A percentile compares a stretch with the other conserved stretches of the same genome.
phyloP scores from a whole-genome alignment of 2,888 invertebrate species.

The Nycteola revayana region DNA sequence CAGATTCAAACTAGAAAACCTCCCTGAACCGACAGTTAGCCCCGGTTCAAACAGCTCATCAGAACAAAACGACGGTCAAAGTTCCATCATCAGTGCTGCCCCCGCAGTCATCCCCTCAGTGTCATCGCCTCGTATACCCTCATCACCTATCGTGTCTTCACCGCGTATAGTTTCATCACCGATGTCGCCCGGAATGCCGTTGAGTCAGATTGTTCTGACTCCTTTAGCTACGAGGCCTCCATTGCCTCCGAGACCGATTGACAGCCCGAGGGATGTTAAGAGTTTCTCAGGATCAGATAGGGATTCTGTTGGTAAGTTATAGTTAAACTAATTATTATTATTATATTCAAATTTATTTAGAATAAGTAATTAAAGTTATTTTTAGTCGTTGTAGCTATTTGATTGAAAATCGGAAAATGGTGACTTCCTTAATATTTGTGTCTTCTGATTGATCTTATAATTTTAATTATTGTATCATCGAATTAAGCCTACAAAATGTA shows the following conservation, averaged over 20 bases:
- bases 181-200: background rate
- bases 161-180: conserved; percentile 6
- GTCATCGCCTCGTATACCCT: conserved; percentile 38
- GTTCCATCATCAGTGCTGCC: conserved; percentile 66
- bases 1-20: conserved; percentile 68
- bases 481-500: too few species aligned
- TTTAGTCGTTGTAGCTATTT: too few species aligned
- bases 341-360: too few species aligned
- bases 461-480: too few species aligned
- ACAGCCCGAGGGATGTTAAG: conserved; percentile 60
- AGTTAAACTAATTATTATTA: too few species aligned
- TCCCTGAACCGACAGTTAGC: conserved; percentile 68
- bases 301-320: conserved; percentile 61
- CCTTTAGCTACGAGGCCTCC: conserved; percentile 60
- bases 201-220: conserved; percentile 47
- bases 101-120: conserved; percentile 31
- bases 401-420: too few species aligned
- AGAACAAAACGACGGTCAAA: conserved; percentile 71
- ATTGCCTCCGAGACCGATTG: conserved; percentile 56
- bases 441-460: too few species aligned
- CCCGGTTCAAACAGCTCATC: conserved; percentile 77
- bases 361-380: too few species aligned
- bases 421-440: too few species aligned
- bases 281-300: conserved; percentile 52
- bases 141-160: conserved; percentile 21